Evolutionary conservation across 2,888 invertebrate species (phyloP), one percentile per base, ranked within the genome.

Genomic region (Drosophila lutescens): DNA sequence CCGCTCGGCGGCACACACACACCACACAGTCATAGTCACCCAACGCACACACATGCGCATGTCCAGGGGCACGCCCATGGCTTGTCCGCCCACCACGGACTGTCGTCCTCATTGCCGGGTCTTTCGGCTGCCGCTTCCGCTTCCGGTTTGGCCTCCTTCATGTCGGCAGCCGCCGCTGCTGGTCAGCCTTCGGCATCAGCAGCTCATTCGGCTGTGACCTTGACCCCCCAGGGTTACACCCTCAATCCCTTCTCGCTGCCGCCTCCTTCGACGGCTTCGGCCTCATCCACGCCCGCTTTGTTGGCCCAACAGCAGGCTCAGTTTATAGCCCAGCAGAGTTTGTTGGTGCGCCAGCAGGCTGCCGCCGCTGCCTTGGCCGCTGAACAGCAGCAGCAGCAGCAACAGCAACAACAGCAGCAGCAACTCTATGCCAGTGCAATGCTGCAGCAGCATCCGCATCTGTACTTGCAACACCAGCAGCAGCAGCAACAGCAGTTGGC

Each of bases 251-350:
- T 92, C 5, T 88, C 92, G 23, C 89, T 92, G 73, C 91, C 92
- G 12, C 91, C 92, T 9, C 90, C 79, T 13, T 44, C 78, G 0
- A 73, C 81, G 0, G 71, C 47, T 7, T 73, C 81, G 0, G 72
- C 80, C 13, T 79, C 87, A 0, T 63, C 90, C 6, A 92, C 88
- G 79, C 91, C 92, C 4, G 92, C 93, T 0, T 82, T 93, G 44
- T 89, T 93, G 62, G 93, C 93, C 8, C 93, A 94, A 78, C 93
- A 94, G 77, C 93, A 93, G 80, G 93, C 93, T 2, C 93, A 93
- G 89, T 93, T 93, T 75, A 95, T 95, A 89, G 95, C 95, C 56
- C 95, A 95, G 89, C 95, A 95, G 89, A 95, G 93, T 92, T 92
- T 95, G 49, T 91, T 95, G 66, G 95, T 94, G 53, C 93, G 94